Base-by-base conservation (phyloP, 1,140 invertebrate genomes). In the Ctenoplectra terminalis region DNA sequence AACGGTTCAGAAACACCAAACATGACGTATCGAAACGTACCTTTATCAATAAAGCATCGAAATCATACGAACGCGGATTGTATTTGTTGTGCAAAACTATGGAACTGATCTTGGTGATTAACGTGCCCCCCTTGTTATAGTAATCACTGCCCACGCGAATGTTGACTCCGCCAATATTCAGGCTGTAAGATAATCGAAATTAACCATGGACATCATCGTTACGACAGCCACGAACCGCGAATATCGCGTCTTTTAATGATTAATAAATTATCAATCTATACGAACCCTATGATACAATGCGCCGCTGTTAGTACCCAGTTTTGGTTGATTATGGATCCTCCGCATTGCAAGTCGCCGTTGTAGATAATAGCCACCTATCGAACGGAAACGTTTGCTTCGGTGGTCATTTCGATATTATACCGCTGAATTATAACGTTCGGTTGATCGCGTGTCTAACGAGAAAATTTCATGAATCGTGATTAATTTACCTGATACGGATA, bases 41-140 rank as follows among this genome's bases (percentile, higher is more conserved):
- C 77, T 89, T 69, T 26, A 95, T 87, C n/a, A 95, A 73, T 20
- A 92, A 94, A 7, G 94, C 91, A 84, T 95, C 95, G 83, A 94
- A 93, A 77, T 95, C 92, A 63, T 89, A 90, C 2, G 90, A 92
- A n/a, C 77, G 70, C 0, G 75, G 9, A 37, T 93, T 87, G 87
- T 93, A 95, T 8, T 77, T 34, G 1, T 90, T 72, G 64, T 94
- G 94, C 4, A 71, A 17, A 50, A 90, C 79, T 0, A 93, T 74
- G 3, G 13, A 23, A 8, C 34, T n/a, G 20, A 85, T 72, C 2
- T n/a, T 11, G 23, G 8, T 3, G 31, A 89, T 75, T n/a, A 80
- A 5, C 8, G 0, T 48, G 9, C 87, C 88, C 13, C 4, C 85
- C 11, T 81, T 26, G 1, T 52, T 15, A 4, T 43, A 15, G 37